Evolutionary conservation across 2,797 vertebrate species (phyloP).

Genomic region (Moxostoma hubbsi): DNA sequence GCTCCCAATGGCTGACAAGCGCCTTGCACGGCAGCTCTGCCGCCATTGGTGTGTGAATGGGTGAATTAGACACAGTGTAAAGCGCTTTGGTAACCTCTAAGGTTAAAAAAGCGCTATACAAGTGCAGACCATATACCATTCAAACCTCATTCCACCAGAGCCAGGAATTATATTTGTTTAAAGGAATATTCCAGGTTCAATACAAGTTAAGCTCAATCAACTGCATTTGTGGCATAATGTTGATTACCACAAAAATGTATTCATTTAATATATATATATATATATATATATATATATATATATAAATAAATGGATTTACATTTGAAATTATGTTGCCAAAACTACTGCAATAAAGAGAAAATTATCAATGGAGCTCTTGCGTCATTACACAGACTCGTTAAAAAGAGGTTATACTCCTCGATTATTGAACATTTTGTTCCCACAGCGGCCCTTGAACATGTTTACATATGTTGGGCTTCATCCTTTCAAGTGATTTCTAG

Average conservation of each 20-base stretch:
- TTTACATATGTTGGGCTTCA: not conserved
- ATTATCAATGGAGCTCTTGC: not conserved
- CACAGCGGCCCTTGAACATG: not conserved
- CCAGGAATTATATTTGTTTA: not conserved
- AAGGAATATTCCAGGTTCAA: not conserved
- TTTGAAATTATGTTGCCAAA: conserved; percentile 4
- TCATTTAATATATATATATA: too few relatives aligned
- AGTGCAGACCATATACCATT: not conserved
- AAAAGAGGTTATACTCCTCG: not conserved
- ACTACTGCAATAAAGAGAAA: not conserved
- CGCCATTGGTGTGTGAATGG: too few relatives aligned
- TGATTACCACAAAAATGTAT: too few relatives aligned
- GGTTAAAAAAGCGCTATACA: too few relatives aligned
- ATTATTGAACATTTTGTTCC: not conserved
- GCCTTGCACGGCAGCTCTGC: too few relatives aligned
- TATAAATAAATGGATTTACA: not conserved
- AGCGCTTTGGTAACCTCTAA: too few relatives aligned
- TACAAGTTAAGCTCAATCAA: too few relatives aligned
- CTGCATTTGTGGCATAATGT: too few relatives aligned
- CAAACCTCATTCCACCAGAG: too few relatives aligned
- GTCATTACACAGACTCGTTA: not conserved
- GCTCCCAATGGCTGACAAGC: too few relatives aligned
- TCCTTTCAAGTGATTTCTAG: not conserved
- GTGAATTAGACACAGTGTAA: too few relatives aligned
- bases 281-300: too few relatives aligned